Conservation (phyloP, 2,888 invertebrate genomes). For the Dicyrtoma fusca region DNA sequence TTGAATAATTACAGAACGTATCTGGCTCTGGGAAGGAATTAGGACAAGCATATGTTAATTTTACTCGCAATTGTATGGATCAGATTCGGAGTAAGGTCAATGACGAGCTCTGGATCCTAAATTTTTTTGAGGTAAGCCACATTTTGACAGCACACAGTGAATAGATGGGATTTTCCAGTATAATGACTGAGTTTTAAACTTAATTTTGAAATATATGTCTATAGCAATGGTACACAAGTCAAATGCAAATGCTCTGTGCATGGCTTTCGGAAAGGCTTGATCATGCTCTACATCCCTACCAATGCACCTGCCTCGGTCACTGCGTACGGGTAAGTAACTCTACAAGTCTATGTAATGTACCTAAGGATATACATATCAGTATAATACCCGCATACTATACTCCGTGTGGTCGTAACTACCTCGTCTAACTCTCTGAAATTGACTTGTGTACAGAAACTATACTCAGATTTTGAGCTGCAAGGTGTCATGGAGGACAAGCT, state of each 20-base stretch:
- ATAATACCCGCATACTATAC: too few relatives aligned
- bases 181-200: conserved; percentile 8
- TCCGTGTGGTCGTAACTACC: too few relatives aligned
- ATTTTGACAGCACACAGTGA: neutral
- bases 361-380: too few relatives aligned
- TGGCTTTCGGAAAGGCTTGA: conserved; percentile 93
- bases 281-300: conserved; percentile 92
- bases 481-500: conserved; percentile 97
- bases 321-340: conserved; percentile 76
- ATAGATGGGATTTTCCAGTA: neutral
- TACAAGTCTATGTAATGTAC: too few relatives aligned
- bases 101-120: conserved; percentile 81
- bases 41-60: conserved; percentile 97
- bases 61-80: conserved; percentile 96
- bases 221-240: conserved; percentile 92
- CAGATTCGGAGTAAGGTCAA: conserved; percentile 95
- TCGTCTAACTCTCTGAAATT: too few relatives aligned
- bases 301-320: conserved; percentile 95
- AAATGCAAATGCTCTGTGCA: conserved; percentile 88
- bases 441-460: conserved; percentile 79
- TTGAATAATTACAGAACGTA: conserved; percentile 67
- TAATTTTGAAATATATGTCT: too few relatives aligned
- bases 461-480: conserved; percentile 98
- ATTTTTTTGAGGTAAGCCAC: conserved; percentile 70
- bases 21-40: conserved; percentile 95